These are phyloP conservation scores for Acanthosoma haemorrhoidale DNA, from an alignment of 2,888 invertebrate genomes.

Conservation along the genomic window DNA sequence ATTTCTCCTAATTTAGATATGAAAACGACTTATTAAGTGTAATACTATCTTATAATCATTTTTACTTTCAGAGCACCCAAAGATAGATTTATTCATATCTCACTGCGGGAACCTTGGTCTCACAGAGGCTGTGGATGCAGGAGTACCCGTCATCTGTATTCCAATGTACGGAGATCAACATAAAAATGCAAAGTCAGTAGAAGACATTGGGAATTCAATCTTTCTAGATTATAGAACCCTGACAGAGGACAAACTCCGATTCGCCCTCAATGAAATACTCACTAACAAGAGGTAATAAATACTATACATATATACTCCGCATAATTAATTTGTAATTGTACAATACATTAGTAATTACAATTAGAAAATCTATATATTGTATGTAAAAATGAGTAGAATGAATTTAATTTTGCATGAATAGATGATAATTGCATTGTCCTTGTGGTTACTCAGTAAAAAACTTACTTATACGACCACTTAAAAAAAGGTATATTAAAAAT, in stretches of 20 bases:
- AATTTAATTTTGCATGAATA: too few species aligned
- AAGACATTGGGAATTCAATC: constrained; percentile 53
- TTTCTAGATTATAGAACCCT: constrained; percentile 42
- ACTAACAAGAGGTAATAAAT: constrained; percentile 7
- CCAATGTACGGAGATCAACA: constrained; percentile 67
- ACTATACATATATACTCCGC: background rate
- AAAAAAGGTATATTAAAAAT: too few species aligned
- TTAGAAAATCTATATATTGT: too few species aligned
- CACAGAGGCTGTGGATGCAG: constrained; percentile 61
- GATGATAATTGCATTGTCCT: too few species aligned
- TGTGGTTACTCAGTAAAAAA: too few species aligned
- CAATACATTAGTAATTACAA: too few species aligned
- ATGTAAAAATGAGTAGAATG: too few species aligned
- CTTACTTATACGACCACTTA: too few species aligned
- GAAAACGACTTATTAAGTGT: too few species aligned
- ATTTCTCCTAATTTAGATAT: too few species aligned
- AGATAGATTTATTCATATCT: constrained; percentile 62
- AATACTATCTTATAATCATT: too few species aligned
- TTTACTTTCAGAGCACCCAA: constrained; percentile 56
- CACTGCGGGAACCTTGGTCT: constrained; percentile 69
- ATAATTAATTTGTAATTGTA: background rate
- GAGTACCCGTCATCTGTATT: constrained; percentile 59
- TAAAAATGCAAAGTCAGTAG: constrained; percentile 53
- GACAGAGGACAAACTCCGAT: background rate
- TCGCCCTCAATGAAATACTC: constrained; percentile 7